Percentiles rank a stretch among this genome's conserved stretches.
These are phyloP conservation scores for Tenrec ecaudatus DNA, from an alignment of 2,113 vertebrate genomes.

Conservation along the genomic window DNA sequence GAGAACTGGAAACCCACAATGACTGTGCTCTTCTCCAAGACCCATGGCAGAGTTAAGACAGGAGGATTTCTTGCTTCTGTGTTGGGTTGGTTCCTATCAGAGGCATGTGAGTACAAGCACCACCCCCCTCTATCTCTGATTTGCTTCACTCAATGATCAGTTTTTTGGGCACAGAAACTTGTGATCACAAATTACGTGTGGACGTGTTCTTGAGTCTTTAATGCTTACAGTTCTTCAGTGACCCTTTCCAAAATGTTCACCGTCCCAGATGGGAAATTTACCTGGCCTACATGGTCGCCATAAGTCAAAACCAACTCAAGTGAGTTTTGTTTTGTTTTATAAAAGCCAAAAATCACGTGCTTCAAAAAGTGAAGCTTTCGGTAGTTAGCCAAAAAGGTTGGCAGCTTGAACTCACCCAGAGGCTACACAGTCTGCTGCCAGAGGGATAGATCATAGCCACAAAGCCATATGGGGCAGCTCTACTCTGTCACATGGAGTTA, in stretches of 20 bases:
- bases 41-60: background rate
- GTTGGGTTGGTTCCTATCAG: background rate
- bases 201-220: background rate
- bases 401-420: background rate
- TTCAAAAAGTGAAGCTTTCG: background rate
- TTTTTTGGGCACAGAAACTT: background rate
- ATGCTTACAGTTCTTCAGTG: background rate
- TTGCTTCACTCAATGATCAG: background rate
- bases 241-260: background rate
- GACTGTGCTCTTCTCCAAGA: rapidly evolving
- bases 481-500: background rate
- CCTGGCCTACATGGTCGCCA: too few relatives aligned
- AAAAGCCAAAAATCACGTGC: too few relatives aligned
- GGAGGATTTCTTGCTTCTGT: background rate
- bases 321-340: too few relatives aligned
- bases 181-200: background rate
- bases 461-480: background rate
- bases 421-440: background rate
- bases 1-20: rapidly evolving
- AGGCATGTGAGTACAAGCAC: background rate
- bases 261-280: background rate
- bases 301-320: too few relatives aligned
- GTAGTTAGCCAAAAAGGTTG: background rate
- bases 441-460: background rate
- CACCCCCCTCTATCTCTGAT: background rate